Conservation (phyloP, 2,888 invertebrate species). For the Campoplex capitator region DNA sequence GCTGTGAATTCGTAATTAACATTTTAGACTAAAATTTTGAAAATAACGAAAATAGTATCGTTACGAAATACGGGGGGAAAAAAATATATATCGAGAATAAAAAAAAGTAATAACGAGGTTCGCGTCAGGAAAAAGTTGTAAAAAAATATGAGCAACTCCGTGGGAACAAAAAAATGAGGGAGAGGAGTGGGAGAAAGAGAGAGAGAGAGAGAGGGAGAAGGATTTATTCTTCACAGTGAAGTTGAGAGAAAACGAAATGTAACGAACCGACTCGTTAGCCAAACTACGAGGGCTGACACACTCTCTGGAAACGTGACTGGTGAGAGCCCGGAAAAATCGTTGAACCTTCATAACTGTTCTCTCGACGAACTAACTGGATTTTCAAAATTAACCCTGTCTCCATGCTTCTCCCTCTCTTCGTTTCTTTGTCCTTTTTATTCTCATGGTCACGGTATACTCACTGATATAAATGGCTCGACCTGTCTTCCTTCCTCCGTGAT, state of each 20-base stretch:
- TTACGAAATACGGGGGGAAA: neutral
- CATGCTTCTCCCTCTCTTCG: neutral
- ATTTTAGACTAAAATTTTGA: neutral
- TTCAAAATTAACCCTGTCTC: constrained; percentile 48
- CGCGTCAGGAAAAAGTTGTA: neutral
- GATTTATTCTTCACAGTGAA: neutral
- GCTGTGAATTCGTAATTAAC: neutral
- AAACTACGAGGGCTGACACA: constrained; percentile 38
- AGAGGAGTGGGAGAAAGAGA: neutral
- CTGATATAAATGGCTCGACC: neutral
- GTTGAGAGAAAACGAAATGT: constrained; percentile 31
- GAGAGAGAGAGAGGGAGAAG: constrained; percentile 6
- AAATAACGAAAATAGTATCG: neutral
- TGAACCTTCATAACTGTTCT: constrained; percentile 49
- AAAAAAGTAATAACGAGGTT: constrained; percentile 2
- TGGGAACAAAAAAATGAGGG: constrained; percentile 1
- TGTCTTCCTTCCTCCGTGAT: neutral
- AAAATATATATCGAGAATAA: neutral
- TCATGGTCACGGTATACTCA: neutral
- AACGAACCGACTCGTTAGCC: constrained; percentile 52
- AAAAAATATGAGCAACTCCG: constrained; percentile 11
- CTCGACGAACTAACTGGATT: constrained; percentile 46
- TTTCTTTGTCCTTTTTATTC: neutral
- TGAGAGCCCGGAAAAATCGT: constrained; percentile 40
- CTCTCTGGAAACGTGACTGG: constrained; percentile 41